Evolutionary conservation across 1,140 invertebrate species (phyloP).

Genomic region (Cyrtorhinus lividipennis): DNA sequence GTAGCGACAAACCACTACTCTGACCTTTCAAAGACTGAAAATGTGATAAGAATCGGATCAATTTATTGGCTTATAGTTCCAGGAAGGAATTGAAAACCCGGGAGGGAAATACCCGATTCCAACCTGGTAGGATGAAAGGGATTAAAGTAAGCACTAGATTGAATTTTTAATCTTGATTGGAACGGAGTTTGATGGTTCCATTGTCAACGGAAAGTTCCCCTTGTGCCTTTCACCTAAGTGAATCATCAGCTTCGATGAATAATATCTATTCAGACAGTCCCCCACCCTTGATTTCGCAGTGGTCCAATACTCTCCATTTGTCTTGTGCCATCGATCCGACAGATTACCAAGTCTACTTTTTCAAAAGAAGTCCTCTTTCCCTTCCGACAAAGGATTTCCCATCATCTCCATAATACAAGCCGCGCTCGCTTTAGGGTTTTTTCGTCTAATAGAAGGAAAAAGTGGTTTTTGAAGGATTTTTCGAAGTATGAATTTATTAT

Average conservation of each 20-base stretch:
- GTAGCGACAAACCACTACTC: no score
- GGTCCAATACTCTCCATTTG: slow-evolving; percentile 13
- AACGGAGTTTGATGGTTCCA: slow-evolving; percentile 1
- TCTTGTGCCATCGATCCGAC: slow-evolving; percentile 13
- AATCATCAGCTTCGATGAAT: slow-evolving; percentile 7
- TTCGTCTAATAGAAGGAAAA: neutral
- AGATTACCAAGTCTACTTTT: slow-evolving; percentile 8
- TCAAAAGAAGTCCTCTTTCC: slow-evolving; percentile 1
- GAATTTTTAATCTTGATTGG: slow-evolving; percentile 10
- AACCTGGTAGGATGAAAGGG: neutral
- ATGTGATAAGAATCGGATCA: neutral
- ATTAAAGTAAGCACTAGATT: slow-evolving; percentile 1
- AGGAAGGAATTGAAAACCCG: neutral
- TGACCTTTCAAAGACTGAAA: no score
- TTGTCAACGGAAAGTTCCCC: neutral
- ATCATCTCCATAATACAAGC: neutral
- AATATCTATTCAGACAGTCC: slow-evolving; percentile 14
- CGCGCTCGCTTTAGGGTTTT: neutral
- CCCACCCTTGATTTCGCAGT: neutral
- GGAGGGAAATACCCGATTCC: neutral
- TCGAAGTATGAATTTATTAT: slow-evolving; percentile 2
- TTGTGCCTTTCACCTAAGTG: slow-evolving; percentile 5
- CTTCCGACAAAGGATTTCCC: slow-evolving; percentile 1
- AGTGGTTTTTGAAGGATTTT: neutral
- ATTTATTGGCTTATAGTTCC: neutral